Evolutionary conservation across 2,888 invertebrate genomes (phyloP).

Genomic region (Leptopilina myrica): DNA sequence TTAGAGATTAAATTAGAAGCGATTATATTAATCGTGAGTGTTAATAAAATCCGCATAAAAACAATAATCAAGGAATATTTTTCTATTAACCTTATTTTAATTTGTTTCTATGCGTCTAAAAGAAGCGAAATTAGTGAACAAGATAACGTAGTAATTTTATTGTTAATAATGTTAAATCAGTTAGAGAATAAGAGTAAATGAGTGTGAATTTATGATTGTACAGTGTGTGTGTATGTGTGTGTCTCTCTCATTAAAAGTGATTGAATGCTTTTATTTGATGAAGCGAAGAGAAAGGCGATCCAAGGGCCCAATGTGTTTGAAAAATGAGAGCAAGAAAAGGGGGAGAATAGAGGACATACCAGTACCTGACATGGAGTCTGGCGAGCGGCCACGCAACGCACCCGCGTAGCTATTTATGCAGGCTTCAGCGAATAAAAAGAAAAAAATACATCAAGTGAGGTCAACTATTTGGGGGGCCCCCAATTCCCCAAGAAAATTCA

Average conservation of each 20-base stretch:
- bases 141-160: constrained; percentile 1
- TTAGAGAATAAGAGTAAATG: background rate
- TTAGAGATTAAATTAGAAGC: background rate
- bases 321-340: constrained; percentile 57
- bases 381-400: constrained; percentile 91
- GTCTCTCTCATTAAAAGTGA: background rate
- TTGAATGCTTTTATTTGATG: constrained; percentile 36
- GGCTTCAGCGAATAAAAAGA: constrained; percentile 76
- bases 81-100: background rate
- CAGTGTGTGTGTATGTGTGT: too few relatives aligned
- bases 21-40: constrained; percentile 7
- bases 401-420: constrained; percentile 89
- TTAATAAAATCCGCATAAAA: constrained; percentile 18
- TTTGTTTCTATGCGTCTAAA: constrained; percentile 11
- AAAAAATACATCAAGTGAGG: constrained; percentile 75
- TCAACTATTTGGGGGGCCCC: constrained; percentile 61
- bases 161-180: background rate
- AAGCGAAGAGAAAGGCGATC: constrained; percentile 42
- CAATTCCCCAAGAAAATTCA: constrained; percentile 58
- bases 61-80: background rate
- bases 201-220: constrained; percentile 4
- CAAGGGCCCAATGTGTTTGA: constrained; percentile 44
- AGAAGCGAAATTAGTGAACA: background rate
- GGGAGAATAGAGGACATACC: constrained; percentile 78
- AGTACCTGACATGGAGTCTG: constrained; percentile 92